Conservation (phyloP, 2,888 invertebrate genomes). For the Amphipoea oculea region DNA sequence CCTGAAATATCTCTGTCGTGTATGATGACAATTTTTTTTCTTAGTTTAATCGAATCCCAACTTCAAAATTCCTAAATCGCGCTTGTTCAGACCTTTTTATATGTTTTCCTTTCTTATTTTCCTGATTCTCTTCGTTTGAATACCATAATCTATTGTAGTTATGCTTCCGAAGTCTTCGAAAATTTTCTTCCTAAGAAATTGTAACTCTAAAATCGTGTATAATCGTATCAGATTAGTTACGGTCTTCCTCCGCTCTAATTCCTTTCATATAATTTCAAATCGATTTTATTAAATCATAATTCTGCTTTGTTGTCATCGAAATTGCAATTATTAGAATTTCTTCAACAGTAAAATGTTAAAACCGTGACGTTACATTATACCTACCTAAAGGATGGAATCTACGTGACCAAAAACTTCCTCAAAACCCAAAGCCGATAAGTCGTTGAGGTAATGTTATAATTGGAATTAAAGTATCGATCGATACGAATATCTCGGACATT, state of each 20-base stretch:
- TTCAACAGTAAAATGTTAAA: slow-evolving; percentile 26
- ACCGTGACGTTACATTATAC: slow-evolving; percentile 26
- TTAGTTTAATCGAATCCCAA: background rate
- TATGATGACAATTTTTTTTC: background rate
- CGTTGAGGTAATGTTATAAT: slow-evolving; percentile 80
- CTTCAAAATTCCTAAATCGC: background rate
- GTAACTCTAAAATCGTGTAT: slow-evolving; percentile 5
- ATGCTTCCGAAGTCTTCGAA: background rate
- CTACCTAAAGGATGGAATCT: slow-evolving; percentile 48
- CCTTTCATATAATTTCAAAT: slow-evolving; percentile 28
- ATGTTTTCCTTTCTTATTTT: background rate
- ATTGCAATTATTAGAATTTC: slow-evolving; percentile 31
- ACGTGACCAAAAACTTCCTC: slow-evolving; percentile 61
- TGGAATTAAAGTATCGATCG: slow-evolving; percentile 88
- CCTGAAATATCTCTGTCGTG: background rate
- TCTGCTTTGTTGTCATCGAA: slow-evolving; percentile 33
- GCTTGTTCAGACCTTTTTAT: background rate
- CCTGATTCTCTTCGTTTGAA: background rate
- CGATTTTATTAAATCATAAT: slow-evolving; percentile 42
- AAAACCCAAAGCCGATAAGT: slow-evolving; percentile 76
- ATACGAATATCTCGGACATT: slow-evolving; percentile 83
- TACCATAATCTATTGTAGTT: background rate
- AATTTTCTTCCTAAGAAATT: slow-evolving; percentile 1
- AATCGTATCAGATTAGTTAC: slow-evolving; percentile 41
- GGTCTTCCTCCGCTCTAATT: slow-evolving; percentile 22